Conservation (phyloP, 1,140 invertebrate genomes). For the Drosophila bocqueti region DNA sequence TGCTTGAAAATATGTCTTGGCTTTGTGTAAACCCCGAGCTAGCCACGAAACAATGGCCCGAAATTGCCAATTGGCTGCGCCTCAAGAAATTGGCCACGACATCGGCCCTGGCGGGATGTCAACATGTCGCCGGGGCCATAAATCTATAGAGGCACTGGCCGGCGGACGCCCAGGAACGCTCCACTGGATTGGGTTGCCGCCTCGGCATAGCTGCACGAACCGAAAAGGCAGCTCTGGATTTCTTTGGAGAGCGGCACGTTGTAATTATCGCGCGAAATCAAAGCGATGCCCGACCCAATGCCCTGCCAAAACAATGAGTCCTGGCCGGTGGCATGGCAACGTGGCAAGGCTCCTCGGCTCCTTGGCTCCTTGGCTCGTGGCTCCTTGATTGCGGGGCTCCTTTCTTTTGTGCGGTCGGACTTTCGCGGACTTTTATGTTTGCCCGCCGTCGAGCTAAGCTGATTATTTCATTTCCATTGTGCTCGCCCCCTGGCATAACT, state of each 20-base stretch:
- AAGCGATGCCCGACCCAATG: constrained; percentile 50
- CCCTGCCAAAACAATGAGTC: constrained; percentile 46
- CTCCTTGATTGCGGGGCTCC: constrained; percentile 11
- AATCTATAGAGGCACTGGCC: constrained; percentile 61
- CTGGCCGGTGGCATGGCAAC: constrained; percentile 42
- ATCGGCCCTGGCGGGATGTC: constrained; percentile 59
- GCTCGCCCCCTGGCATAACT: constrained; percentile 53
- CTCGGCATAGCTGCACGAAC: constrained; percentile 64
- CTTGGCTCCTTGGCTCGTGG: neutral
- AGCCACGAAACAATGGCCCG: constrained; percentile 65
- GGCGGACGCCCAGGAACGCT: constrained; percentile 47
- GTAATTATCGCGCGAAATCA: constrained; percentile 80
- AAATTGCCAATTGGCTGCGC: constrained; percentile 25
- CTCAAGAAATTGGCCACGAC: constrained; percentile 43
- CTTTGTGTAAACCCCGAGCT: constrained; percentile 18
- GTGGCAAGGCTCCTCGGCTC: constrained; percentile 6
- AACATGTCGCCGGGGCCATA: constrained; percentile 76
- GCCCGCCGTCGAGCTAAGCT: constrained; percentile 42
- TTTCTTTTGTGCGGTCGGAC: constrained; percentile 28
- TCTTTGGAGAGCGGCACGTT: constrained; percentile 55
- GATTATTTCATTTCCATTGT: constrained; percentile 69
- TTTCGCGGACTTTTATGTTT: constrained; percentile 36
- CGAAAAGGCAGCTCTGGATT: constrained; percentile 33
- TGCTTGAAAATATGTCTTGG: neutral
- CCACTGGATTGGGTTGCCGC: constrained; percentile 30